Evolutionary conservation across 2,113 vertebrate genomes (phyloP), one percentile per base, ranked within the genome.

Genomic region (Lasiurus borealis): DNA sequence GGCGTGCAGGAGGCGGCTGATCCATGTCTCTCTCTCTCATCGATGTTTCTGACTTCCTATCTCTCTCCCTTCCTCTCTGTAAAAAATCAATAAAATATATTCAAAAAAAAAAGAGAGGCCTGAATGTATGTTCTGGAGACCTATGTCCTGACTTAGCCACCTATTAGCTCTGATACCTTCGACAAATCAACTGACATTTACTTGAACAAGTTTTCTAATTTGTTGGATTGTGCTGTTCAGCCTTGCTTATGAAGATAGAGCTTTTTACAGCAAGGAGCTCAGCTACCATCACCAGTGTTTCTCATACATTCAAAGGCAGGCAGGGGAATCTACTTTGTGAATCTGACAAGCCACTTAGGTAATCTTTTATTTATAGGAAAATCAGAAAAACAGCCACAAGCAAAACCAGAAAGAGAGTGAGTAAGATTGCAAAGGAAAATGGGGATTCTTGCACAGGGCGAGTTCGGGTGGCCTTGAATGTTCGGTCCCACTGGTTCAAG

Each of bases 401-500:
- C 13, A 98, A 88, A 68, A 96, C 95, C 46, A 99, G 93, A 25
- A 98, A 4, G 4, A 46, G 97, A 0, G 23, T 82, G 69, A 98
- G 86, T 4, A 97, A 9, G 34, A 64, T 88, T 48, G 50, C 78
- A 68, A 93, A 91, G 9, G 50, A 6, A 95, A 96, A 85, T 9
- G 15, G 50, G 71, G 90, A 36, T 52, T 91, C 46, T 3, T 96
- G 23, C 1, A 98, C 73, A 2, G 89, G 92, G 31, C 97, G 97
- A 0, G 98, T 99, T 98, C 98, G 98, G 4, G 98, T 98, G 36
- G 98, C 98, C 62, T 98, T 96, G 88, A 97, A 4, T 9, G 98
- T 92, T 8, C 98, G 97, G 46, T 99, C 98, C 99, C 98, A 99
- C 97, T 99, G 99, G 16, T 98, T 99, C 85, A 99, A 78, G 97